phyloP scores from a whole-genome alignment of 2,113 vertebrate species.

The Centropus unirufus region DNA sequence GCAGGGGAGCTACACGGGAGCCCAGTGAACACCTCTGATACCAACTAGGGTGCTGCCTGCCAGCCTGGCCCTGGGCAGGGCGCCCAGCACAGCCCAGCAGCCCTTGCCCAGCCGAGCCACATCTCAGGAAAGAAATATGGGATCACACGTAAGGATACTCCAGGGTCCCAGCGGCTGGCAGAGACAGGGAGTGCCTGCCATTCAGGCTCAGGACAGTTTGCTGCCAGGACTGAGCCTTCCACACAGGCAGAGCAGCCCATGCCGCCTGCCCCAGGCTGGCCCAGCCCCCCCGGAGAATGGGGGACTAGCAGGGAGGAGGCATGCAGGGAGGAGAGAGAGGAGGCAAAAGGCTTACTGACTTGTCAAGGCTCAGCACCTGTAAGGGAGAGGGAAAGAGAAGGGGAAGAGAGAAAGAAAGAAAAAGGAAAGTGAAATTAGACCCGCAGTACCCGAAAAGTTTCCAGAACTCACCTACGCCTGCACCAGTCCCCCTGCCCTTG shows the following conservation, averaged over 20 bases:
- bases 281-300: neutral
- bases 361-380: conserved; percentile 93
- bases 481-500: neutral
- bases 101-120: rapidly evolving
- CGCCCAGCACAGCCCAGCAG: neutral
- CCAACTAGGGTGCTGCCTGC: neutral
- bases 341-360: conserved; percentile 90
- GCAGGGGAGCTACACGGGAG: neutral
- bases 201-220: neutral
- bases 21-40: rapidly evolving
- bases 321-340: conserved; percentile 45
- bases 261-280: neutral
- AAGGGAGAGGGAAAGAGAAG: conserved; percentile 69
- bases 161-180: neutral
- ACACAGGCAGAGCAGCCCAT: rapidly evolving
- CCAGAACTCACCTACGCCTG: neutral
- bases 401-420: conserved; percentile 61
- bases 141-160: neutral
- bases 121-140: neutral
- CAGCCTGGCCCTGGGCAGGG: neutral
- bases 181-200: neutral
- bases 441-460: neutral
- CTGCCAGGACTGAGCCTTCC: neutral
- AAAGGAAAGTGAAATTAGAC: conserved; percentile 64
- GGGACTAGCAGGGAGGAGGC: conserved; percentile 14